phyloP scores from a whole-genome alignment of 1,140 invertebrate species.

The Neuroterus valhalla region DNA sequence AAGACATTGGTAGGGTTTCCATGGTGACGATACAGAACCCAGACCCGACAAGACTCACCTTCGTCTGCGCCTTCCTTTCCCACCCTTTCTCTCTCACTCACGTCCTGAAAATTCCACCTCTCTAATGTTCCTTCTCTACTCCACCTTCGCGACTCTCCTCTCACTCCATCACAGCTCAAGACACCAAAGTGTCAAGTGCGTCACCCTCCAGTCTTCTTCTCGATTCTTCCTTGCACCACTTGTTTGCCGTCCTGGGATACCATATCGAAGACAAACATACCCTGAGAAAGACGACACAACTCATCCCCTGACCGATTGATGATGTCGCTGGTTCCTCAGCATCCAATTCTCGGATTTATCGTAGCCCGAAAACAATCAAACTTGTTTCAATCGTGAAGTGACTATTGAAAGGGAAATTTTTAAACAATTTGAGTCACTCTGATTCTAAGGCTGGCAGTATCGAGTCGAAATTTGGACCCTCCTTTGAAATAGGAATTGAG shows the following conservation, averaged over 20 bases:
- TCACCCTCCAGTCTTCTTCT: slow-evolving; percentile 44
- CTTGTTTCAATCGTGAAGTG: neutral
- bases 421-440: no score
- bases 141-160: slow-evolving; percentile 49
- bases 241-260: slow-evolving; percentile 33
- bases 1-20: slow-evolving; percentile 74
- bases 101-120: slow-evolving; percentile 47
- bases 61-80: slow-evolving; percentile 52
- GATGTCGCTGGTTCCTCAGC: neutral
- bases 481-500: no score
- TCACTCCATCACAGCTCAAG: slow-evolving; percentile 61
- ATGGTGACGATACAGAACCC: slow-evolving; percentile 71
- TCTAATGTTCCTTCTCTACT: slow-evolving; percentile 44
- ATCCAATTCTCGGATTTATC: neutral
- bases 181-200: slow-evolving; percentile 68
- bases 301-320: slow-evolving; percentile 12
- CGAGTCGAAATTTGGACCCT: no score
- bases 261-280: slow-evolving; percentile 53
- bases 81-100: slow-evolving; percentile 52
- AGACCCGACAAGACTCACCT: slow-evolving; percentile 56
- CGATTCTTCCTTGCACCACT: slow-evolving; percentile 43
- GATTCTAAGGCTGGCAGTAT: no score
- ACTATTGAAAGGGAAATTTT: no score
- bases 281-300: slow-evolving; percentile 15
- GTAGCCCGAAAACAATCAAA: neutral